Evolutionary conservation across 2,888 invertebrate genomes (phyloP).

Genomic region (Penaeus monodon): DNA sequence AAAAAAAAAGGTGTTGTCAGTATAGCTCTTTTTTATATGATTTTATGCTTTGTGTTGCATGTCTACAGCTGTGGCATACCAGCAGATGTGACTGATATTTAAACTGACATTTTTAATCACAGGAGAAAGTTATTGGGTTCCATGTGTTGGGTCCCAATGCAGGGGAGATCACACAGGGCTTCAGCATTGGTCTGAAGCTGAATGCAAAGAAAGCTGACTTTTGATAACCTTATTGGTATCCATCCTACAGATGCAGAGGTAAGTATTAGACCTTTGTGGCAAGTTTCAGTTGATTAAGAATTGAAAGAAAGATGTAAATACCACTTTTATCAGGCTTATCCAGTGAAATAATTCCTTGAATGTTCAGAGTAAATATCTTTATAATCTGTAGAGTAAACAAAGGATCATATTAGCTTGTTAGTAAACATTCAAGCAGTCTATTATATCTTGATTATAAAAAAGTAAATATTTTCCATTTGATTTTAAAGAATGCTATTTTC

Average conservation of each 20-base stretch:
- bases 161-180: slow-evolving; percentile 77
- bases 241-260: slow-evolving; percentile 77
- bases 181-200: slow-evolving; percentile 74
- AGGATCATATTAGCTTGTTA: no score
- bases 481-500: not conserved
- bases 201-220: slow-evolving; percentile 74
- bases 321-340: not conserved
- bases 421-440: not conserved
- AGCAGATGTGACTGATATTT: not conserved
- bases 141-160: slow-evolving; percentile 76
- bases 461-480: not conserved
- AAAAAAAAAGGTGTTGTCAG: not conserved
- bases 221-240: slow-evolving; percentile 75
- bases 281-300: not conserved
- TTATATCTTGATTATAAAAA: not conserved
- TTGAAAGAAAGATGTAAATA: not conserved
- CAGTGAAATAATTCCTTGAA: no score
- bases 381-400: no score
- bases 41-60: no score
- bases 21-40: no score
- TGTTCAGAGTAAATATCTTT: no score
- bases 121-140: slow-evolving; percentile 74
- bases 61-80: not conserved
- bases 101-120: not conserved
- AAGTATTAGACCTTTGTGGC: slow-evolving; percentile 5